phyloP scores from a whole-genome alignment of 2,888 invertebrate species.

The Agrotis puta region DNA sequence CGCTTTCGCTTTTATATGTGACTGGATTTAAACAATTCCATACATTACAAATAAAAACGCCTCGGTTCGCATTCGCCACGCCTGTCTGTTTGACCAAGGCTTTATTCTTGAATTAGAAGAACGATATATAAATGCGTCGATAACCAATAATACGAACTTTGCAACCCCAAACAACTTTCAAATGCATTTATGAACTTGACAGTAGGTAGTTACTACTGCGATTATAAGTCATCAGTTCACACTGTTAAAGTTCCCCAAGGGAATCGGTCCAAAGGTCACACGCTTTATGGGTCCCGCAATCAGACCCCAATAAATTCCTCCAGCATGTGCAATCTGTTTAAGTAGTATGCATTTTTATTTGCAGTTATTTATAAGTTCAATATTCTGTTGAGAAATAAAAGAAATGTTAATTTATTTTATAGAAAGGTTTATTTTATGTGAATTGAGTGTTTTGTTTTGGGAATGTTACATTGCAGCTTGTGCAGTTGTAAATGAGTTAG shows the following conservation, averaged over 20 bases:
- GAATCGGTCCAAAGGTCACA: conserved; percentile 59
- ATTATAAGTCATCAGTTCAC: conserved; percentile 27
- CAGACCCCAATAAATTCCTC: conserved; percentile 68
- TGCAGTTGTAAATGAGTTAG: too few relatives aligned
- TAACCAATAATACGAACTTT: background rate
- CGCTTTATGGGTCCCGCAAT: conserved; percentile 66
- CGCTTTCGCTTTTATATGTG: too few relatives aligned
- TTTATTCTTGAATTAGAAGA: background rate
- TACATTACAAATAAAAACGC: too few relatives aligned
- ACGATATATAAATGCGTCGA: background rate
- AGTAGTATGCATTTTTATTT: conserved; percentile 59
- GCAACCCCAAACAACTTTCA: background rate
- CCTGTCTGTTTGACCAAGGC: too few relatives aligned
- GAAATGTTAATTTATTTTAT: conserved; percentile 17
- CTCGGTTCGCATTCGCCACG: too few relatives aligned
- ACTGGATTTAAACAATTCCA: too few relatives aligned
- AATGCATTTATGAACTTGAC: background rate
- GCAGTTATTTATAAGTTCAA: conserved; percentile 53
- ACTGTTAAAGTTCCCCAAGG: conserved; percentile 4
- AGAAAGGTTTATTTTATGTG: conserved; percentile 22
- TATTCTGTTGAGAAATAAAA: conserved; percentile 45
- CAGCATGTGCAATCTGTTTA: conserved; percentile 67
- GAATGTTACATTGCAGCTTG: background rate
- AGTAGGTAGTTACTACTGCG: background rate
- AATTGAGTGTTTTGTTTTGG: background rate